Conservation (phyloP, 2,113 vertebrate species). For the Nothoprocta pentlandii region DNA sequence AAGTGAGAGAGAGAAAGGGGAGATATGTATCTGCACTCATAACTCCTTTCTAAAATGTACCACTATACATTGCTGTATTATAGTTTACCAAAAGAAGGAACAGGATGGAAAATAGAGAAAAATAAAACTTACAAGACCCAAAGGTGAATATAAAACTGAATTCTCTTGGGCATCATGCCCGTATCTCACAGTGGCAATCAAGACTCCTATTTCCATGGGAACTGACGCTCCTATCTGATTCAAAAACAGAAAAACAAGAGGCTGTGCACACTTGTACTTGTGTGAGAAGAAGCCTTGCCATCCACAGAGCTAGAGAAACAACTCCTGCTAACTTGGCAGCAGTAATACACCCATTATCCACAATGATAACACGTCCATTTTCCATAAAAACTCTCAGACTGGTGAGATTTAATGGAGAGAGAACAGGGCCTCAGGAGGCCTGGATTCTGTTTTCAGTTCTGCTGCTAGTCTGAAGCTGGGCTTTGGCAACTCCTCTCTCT, state of each 20-base stretch:
- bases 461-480: background rate
- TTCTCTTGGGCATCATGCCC: background rate
- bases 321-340: background rate
- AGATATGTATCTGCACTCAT: background rate
- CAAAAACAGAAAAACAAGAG: background rate
- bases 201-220: background rate
- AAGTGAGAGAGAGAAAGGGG: background rate
- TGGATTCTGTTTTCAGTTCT: conserved; percentile 9
- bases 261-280: fast-evolving
- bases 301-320: background rate
- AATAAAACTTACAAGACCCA: background rate
- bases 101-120: background rate
- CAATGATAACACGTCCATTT: background rate
- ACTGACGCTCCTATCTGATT: background rate
- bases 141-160: background rate
- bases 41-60: no score
- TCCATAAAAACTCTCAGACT: background rate
- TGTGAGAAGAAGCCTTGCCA: fast-evolving
- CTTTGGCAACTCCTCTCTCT: background rate
- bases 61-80: no score
- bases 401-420: background rate
- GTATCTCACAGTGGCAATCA: background rate
- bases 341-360: background rate
- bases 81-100: background rate
- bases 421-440: background rate